Conservation (phyloP, 2,888 invertebrate species). For the Mimas tiliae region DNA sequence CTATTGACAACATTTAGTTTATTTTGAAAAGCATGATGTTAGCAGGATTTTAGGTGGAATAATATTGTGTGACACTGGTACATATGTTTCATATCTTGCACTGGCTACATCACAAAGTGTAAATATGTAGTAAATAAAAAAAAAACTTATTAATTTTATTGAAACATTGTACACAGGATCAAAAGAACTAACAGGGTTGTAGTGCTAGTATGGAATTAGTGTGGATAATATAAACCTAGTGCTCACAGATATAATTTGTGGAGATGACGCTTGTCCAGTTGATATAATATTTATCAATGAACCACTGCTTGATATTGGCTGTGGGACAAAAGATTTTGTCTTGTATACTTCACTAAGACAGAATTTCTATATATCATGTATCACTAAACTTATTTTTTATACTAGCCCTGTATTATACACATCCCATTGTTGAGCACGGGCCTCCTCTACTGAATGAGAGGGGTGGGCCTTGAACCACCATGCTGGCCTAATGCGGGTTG, state of each 20-base stretch:
- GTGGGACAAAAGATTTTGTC: constrained; percentile 56
- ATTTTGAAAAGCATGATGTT: background rate
- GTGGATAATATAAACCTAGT: constrained; percentile 54
- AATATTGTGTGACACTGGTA: background rate
- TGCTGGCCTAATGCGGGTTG: too few species aligned
- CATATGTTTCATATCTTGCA: constrained; percentile 9
- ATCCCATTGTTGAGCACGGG: too few species aligned
- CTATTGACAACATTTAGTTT: background rate
- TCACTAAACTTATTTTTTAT: background rate
- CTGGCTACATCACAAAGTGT: too few species aligned
- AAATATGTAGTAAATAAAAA: background rate
- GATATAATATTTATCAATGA: constrained; percentile 83
- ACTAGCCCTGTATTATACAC: too few species aligned
- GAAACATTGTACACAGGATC: constrained; percentile 3
- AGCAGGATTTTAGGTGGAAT: background rate
- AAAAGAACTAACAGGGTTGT: constrained; percentile 28
- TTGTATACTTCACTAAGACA: constrained; percentile 28
- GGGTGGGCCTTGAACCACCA: too few species aligned
- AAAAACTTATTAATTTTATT: background rate
- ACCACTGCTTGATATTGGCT: constrained; percentile 80
- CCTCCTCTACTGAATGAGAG: too few species aligned
- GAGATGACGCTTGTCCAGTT: constrained; percentile 78
- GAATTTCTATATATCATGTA: background rate
- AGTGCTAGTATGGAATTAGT: constrained; percentile 44
- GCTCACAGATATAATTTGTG: constrained; percentile 80